These are phyloP conservation scores for Mus spicilegus DNA, from an alignment of 2,113 vertebrate genomes.

Conservation along the genomic window DNA sequence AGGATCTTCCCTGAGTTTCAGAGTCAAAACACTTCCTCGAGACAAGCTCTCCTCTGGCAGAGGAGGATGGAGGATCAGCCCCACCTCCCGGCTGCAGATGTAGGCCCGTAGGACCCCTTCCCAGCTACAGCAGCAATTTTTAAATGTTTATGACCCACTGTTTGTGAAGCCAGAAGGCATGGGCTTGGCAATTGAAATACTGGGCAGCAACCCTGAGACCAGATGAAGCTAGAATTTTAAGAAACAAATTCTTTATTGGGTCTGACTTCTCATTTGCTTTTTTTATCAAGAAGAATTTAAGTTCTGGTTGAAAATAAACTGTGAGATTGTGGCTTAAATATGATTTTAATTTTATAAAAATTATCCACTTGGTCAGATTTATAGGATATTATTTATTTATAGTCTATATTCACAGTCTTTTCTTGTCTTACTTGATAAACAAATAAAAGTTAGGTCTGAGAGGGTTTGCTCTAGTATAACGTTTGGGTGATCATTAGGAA, in stretches of 20 bases:
- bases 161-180: not conserved
- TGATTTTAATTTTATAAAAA: not conserved
- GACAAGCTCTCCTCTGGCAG: too few relatives aligned
- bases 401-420: slow-evolving; percentile 6
- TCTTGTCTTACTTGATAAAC: not conserved
- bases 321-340: not conserved
- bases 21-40: too few relatives aligned
- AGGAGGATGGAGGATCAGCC: too few relatives aligned
- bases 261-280: slow-evolving; percentile 42
- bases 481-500: not conserved
- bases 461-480: not conserved
- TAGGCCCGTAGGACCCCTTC: too few relatives aligned
- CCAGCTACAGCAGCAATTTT: not conserved
- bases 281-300: slow-evolving; percentile 34
- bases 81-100: too few relatives aligned
- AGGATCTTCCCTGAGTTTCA: too few relatives aligned
- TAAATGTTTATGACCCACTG: not conserved
- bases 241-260: not conserved
- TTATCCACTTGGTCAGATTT: not conserved
- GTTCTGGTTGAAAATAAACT: not conserved
- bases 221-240: not conserved
- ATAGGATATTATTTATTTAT: not conserved
- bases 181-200: not conserved
- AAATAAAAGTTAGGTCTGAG: not conserved
- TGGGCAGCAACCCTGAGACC: not conserved